A percentile compares a stretch with the other conserved stretches of the same genome.
These are phyloP conservation scores for Dione vanillae DNA, from an alignment of 2,888 invertebrate genomes.

Conservation along the genomic window DNA sequence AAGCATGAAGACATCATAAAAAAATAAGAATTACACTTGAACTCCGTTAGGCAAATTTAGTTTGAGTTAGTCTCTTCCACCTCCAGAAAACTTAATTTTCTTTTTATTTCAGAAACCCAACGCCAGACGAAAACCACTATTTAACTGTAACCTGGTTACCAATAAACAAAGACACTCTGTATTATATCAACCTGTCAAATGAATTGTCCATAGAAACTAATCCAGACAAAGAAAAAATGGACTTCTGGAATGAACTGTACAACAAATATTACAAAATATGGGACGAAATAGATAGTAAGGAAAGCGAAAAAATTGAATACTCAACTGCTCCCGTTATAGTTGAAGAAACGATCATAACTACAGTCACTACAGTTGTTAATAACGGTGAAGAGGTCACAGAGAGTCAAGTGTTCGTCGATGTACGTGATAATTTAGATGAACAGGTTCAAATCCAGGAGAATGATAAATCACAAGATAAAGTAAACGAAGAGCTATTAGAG, in stretches of 20 bases:
- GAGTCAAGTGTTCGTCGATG: slow-evolving; percentile 34
- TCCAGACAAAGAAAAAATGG: slow-evolving; percentile 72
- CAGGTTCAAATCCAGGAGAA: slow-evolving; percentile 18
- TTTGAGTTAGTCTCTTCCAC: too few species aligned
- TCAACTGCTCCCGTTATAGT: slow-evolving; percentile 44
- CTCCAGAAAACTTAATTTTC: not conserved
- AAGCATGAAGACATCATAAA: too few species aligned
- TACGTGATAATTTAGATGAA: slow-evolving; percentile 24
- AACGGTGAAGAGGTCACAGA: slow-evolving; percentile 26
- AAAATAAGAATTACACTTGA: too few species aligned
- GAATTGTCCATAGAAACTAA: slow-evolving; percentile 66
- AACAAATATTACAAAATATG: slow-evolving; percentile 71
- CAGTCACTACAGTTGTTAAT: slow-evolving; percentile 30
- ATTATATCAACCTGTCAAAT: slow-evolving; percentile 65
- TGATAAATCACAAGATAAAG: slow-evolving; percentile 17
- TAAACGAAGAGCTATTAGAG: slow-evolving; percentile 25
- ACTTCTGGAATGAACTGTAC: slow-evolving; percentile 74
- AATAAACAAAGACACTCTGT: slow-evolving; percentile 67
- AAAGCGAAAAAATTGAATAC: slow-evolving; percentile 41
- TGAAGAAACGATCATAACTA: slow-evolving; percentile 47
- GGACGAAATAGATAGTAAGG: slow-evolving; percentile 60
- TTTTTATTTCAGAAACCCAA: slow-evolving; percentile 69
- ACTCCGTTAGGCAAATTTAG: too few species aligned
- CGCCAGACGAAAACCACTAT: slow-evolving; percentile 73
- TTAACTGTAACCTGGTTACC: slow-evolving; percentile 73